phyloP scores from a whole-genome alignment of 2,113 vertebrate genomes.

The Apaloderma vittatum region DNA sequence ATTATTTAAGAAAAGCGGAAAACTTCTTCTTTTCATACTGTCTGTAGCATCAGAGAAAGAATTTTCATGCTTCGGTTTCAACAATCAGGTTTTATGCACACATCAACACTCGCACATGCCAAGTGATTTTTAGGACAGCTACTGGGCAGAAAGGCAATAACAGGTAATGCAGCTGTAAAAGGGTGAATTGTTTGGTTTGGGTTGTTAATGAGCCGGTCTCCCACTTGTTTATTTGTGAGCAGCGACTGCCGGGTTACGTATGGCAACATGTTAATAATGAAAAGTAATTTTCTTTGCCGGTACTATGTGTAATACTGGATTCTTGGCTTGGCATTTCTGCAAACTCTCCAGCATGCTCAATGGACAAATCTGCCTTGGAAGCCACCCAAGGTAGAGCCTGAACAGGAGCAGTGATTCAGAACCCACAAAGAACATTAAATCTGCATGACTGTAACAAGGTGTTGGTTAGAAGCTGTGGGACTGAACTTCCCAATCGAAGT shows the following conservation, averaged over 20 bases:
- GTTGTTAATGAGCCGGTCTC: background rate
- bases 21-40: background rate
- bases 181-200: background rate
- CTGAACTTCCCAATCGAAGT: background rate
- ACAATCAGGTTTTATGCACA: background rate
- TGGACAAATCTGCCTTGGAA: background rate
- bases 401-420: background rate
- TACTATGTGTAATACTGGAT: accelerated
- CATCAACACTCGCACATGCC: background rate
- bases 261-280: background rate
- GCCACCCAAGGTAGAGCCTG: background rate
- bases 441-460: background rate
- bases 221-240: background rate
- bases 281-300: background rate
- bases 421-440: background rate
- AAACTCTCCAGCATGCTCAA: background rate
- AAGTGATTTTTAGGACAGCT: background rate
- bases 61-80: background rate
- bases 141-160: background rate
- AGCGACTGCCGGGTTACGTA: background rate
- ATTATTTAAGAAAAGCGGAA: background rate
- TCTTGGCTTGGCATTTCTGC: background rate
- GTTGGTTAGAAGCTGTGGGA: background rate
- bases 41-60: background rate
- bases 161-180: background rate